Percentiles rank a stretch among this genome's conserved stretches.
Conservation (phyloP, 2,113 vertebrate genomes). For the Crocuta crocuta region DNA sequence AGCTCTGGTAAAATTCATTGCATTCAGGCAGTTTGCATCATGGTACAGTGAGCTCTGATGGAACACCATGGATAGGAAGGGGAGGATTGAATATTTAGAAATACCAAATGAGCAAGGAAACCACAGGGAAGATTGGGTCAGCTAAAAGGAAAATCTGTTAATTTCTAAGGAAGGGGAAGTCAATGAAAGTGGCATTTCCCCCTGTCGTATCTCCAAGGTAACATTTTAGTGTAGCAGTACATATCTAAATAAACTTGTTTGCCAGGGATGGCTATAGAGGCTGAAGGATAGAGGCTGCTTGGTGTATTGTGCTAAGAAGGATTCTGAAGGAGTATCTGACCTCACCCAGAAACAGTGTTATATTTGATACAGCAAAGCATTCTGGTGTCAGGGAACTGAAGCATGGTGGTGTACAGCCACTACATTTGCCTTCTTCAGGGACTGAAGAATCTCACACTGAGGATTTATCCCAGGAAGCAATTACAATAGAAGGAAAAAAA, state of each 20-base stretch:
- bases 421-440: neutral
- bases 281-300: neutral
- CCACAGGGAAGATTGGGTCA: neutral
- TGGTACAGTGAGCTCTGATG: neutral
- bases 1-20: conserved; percentile 1
- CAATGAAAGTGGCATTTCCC: neutral
- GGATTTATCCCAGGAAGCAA: neutral
- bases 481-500: neutral
- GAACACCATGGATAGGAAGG: neutral
- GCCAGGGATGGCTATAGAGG: neutral
- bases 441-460: neutral
- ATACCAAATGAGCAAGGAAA: neutral
- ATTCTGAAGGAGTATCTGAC: neutral
- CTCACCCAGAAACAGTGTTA: neutral
- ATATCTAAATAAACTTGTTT: neutral
- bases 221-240: neutral
- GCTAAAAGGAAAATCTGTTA: neutral
- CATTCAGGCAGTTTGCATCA: neutral
- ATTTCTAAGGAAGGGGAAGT: neutral
- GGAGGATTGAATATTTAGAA: neutral
- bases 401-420: no score
- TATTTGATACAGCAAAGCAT: neutral
- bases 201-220: neutral
- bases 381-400: neutral
- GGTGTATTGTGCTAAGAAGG: neutral